Conservation (phyloP, 2,113 vertebrate genomes). For the Nematolebias whitei region DNA sequence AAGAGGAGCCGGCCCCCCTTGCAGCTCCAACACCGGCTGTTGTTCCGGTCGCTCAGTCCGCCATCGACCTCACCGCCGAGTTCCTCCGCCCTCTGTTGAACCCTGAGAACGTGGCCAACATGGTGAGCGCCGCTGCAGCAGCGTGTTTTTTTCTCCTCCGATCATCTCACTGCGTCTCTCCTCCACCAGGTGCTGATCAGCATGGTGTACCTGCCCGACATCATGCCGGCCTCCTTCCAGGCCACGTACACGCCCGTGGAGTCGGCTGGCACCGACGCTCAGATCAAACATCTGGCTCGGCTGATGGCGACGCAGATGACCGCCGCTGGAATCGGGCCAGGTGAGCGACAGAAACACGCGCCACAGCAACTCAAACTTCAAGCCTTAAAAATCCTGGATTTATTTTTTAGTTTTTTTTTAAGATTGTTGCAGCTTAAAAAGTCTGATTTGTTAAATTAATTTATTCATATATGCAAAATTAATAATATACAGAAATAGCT, state of each 20-base stretch:
- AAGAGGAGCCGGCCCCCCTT: conserved; percentile 82
- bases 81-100: conserved; percentile 88
- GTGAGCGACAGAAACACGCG: conserved; percentile 71
- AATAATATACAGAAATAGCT: too few relatives aligned
- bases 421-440: too few relatives aligned
- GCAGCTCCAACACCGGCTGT: conserved; percentile 74
- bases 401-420: too few relatives aligned
- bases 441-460: too few relatives aligned
- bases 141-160: rapidly evolving
- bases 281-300: conserved; percentile 90
- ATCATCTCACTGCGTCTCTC: background rate
- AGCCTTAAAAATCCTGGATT: too few relatives aligned
- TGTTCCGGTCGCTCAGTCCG: conserved; percentile 81
- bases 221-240: conserved; percentile 97
- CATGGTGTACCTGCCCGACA: conserved; percentile 96
- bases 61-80: conserved; percentile 90
- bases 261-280: conserved; percentile 92
- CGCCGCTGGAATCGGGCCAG: conserved; percentile 84
- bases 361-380: too few relatives aligned
- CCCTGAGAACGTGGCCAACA: conserved; percentile 90
- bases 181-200: conserved; percentile 90
- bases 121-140: conserved; percentile 73
- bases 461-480: too few relatives aligned
- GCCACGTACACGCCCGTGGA: conserved; percentile 96
- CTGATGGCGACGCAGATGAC: conserved; percentile 96